A percentile compares a stretch with the other conserved stretches of the same genome.
phyloP scores from a whole-genome alignment of 1,140 invertebrate species.

The Drosophila athabasca region DNA sequence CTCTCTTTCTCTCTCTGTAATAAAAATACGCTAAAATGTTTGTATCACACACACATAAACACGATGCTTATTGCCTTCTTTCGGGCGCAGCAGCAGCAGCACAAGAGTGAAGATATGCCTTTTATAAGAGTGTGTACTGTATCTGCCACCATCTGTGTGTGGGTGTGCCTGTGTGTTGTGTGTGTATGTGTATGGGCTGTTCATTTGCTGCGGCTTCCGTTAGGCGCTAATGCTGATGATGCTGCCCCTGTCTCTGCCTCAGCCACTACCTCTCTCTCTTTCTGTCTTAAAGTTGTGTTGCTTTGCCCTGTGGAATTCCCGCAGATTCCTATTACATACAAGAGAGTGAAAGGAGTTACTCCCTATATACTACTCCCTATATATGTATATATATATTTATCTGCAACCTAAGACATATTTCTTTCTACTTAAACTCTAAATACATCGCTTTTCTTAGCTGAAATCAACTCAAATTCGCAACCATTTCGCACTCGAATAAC shows the following conservation, averaged over 20 bases:
- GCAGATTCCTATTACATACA: background rate
- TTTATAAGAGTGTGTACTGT: background rate
- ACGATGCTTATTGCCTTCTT: conserved; percentile 79
- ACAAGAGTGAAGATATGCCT: conserved; percentile 24
- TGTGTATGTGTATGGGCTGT: conserved; percentile 31
- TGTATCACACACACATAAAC: conserved; percentile 74
- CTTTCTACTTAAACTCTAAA: too few species aligned
- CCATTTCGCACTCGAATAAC: conserved; percentile 4
- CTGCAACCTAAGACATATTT: too few species aligned
- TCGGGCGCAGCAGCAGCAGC: conserved; percentile 34
- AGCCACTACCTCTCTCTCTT: background rate
- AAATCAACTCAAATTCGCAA: background rate
- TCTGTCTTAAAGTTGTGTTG: conserved; percentile 49
- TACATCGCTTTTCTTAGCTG: too few species aligned
- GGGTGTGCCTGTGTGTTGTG: background rate
- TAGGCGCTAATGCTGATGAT: conserved; percentile 45
- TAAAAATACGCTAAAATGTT: conserved; percentile 82
- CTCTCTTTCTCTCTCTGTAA: conserved; percentile 33
- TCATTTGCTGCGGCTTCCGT: conserved; percentile 65
- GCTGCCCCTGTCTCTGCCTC: background rate
- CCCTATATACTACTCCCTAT: too few species aligned
- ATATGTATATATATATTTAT: too few species aligned
- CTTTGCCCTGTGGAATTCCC: conserved; percentile 5
- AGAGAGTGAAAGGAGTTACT: too few species aligned
- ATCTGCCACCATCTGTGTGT: background rate